phyloP scores from a whole-genome alignment of 2,797 vertebrate genomes.

The Molossus alvarezi region DNA sequence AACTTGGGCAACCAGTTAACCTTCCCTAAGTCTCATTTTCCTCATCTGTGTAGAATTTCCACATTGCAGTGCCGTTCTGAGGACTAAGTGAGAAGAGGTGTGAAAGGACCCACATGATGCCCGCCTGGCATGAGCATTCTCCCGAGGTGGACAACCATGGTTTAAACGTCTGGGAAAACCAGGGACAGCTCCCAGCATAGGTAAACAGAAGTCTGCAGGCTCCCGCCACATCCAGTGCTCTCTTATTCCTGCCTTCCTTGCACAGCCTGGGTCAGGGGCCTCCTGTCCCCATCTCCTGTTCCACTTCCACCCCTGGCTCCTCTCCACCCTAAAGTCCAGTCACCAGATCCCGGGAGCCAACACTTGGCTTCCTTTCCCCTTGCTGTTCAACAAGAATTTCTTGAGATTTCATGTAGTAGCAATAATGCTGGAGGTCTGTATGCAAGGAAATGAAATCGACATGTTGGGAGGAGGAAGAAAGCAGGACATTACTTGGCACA shows the following conservation, averaged over 20 bases:
- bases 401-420: neutral
- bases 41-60: neutral
- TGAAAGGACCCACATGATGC: neutral
- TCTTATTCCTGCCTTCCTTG: neutral
- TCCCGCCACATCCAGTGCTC: rapidly evolving
- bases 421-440: neutral
- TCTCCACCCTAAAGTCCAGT: neutral
- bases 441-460: neutral
- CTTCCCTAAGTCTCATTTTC: neutral
- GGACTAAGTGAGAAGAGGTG: neutral
- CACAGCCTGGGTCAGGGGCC: neutral
- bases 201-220: neutral
- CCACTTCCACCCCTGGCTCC: neutral
- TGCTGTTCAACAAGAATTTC: neutral
- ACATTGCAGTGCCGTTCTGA: neutral
- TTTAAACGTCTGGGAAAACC: neutral
- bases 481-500: neutral
- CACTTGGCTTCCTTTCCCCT: neutral
- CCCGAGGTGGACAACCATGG: neutral
- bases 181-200: neutral
- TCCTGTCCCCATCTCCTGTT: neutral
- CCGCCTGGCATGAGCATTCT: neutral
- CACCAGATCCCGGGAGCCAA: neutral
- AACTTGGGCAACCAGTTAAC: no score
- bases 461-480: neutral